These are phyloP conservation scores for Gobius niger DNA, from an alignment of 2,113 vertebrate species.

Conservation along the genomic window DNA sequence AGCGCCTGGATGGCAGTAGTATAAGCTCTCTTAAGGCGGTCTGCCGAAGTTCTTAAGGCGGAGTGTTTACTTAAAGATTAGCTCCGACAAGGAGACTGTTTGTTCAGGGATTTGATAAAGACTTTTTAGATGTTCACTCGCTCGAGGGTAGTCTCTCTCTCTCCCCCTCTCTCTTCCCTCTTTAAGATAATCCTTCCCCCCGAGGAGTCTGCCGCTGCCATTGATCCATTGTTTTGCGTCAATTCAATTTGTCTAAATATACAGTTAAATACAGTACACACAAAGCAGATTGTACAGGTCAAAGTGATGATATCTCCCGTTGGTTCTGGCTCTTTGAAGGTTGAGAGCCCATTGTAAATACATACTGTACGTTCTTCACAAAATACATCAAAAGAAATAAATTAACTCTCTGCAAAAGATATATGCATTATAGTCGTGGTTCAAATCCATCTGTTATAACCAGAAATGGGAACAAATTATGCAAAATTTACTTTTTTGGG, in stretches of 20 bases:
- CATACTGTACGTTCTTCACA: too few species aligned
- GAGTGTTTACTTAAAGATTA: constrained; percentile 55
- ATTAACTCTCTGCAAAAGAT: too few species aligned
- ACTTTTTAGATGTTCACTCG: constrained; percentile 31
- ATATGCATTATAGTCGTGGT: too few species aligned
- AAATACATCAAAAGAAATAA: too few species aligned
- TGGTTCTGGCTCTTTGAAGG: too few species aligned
- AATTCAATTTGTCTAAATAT: constrained; percentile 2
- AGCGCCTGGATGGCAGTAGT: too few species aligned
- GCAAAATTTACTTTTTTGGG: too few species aligned
- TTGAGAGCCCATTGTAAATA: too few species aligned
- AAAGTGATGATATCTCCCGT: too few species aligned
- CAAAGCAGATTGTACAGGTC: not conserved
- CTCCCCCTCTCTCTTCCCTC: constrained; percentile 4
- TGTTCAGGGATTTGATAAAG: constrained; percentile 48
- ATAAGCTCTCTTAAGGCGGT: not conserved
- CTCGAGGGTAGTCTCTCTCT: constrained; percentile 31
- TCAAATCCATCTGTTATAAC: too few species aligned
- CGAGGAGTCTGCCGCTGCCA: constrained; percentile 4
- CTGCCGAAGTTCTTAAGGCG: constrained; percentile 28
- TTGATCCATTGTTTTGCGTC: constrained; percentile 2
- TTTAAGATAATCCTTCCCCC: not conserved
- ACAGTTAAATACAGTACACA: not conserved
- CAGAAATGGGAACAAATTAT: too few species aligned
- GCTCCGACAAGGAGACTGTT: constrained; percentile 36